Percentiles rank a stretch among this genome's conserved stretches.
Conservation (phyloP, 2,888 invertebrate genomes). For the Philhelius pedissequus region DNA sequence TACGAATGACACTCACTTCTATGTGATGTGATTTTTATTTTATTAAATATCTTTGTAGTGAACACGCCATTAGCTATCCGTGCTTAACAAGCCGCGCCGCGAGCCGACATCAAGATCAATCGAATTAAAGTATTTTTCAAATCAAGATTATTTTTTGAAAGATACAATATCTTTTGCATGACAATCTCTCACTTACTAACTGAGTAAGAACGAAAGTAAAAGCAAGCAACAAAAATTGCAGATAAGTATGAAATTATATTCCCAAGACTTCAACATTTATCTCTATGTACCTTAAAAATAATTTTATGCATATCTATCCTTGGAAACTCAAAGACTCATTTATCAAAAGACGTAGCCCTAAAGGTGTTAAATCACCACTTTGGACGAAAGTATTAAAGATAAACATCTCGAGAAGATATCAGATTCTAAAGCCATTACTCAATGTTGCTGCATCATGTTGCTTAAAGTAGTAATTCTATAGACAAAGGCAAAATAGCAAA, state of each 20-base stretch:
- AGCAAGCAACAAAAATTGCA: conserved; percentile 1
- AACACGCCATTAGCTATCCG: not conserved
- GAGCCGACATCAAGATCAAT: conserved; percentile 9
- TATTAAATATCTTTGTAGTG: conserved; percentile 39
- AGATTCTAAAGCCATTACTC: conserved; percentile 49
- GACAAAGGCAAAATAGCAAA: not conserved
- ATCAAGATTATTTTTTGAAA: conserved; percentile 30
- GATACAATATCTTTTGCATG: conserved; percentile 16
- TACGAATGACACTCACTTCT: conserved; percentile 28
- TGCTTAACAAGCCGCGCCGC: not conserved
- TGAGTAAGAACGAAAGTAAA: conserved; percentile 32
- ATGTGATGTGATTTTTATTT: conserved; percentile 35
- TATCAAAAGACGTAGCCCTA: conserved; percentile 25
- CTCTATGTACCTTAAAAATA: not conserved
- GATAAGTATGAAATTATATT: not conserved
- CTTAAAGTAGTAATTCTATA: not conserved
- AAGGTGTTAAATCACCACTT: conserved; percentile 44
- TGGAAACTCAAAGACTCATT: conserved; percentile 29
- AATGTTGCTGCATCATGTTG: conserved; percentile 65
- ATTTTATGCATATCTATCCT: conserved; percentile 25
- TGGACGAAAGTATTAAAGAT: conserved; percentile 14
- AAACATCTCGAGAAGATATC: conserved; percentile 46
- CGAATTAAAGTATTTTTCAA: conserved; percentile 45
- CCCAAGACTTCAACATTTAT: too few relatives aligned
- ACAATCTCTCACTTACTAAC: conserved; percentile 14